Conservation (phyloP, 2,113 vertebrate genomes). For the Amblyornis subalaris region DNA sequence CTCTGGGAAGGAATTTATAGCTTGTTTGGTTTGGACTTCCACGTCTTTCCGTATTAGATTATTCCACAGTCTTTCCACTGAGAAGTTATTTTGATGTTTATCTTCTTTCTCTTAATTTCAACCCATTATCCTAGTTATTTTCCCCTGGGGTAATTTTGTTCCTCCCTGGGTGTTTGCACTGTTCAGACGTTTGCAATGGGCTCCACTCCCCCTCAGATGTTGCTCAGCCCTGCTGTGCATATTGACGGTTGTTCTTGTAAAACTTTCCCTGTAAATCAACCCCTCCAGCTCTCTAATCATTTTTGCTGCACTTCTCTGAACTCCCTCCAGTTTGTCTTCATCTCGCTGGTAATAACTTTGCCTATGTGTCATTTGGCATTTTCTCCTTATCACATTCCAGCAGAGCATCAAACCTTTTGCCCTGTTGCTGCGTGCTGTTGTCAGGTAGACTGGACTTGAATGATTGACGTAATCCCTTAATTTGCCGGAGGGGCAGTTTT, state of each 20-base stretch:
- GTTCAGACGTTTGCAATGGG: neutral
- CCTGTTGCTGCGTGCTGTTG: conserved; percentile 41
- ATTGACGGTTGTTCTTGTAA: conserved; percentile 48
- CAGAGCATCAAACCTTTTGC: conserved; percentile 64
- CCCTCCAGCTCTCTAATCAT: conserved; percentile 64
- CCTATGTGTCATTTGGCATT: conserved; percentile 57
- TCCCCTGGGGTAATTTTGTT: conserved; percentile 30
- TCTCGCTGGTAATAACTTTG: conserved; percentile 45
- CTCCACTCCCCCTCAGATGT: conserved; percentile 20
- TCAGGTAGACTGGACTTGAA: conserved; percentile 56
- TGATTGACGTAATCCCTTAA: conserved; percentile 62
- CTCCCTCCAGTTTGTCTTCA: conserved; percentile 60
- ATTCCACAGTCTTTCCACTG: conserved; percentile 16
- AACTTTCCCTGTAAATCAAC: conserved; percentile 56
- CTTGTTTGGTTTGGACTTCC: neutral
- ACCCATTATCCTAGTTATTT: conserved; percentile 34
- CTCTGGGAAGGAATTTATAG: neutral
- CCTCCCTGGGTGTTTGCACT: conserved; percentile 16
- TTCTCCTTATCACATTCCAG: conserved; percentile 62
- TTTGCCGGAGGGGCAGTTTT: conserved; percentile 50
- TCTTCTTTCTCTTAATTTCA: conserved; percentile 50
- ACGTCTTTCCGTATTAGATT: neutral
- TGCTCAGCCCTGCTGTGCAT: conserved; percentile 42
- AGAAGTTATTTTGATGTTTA: conserved; percentile 48
- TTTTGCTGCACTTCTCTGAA: conserved; percentile 65